Evolutionary conservation across 2,888 invertebrate species (phyloP).

Genomic region (Zaprionus bogoriensis): DNA sequence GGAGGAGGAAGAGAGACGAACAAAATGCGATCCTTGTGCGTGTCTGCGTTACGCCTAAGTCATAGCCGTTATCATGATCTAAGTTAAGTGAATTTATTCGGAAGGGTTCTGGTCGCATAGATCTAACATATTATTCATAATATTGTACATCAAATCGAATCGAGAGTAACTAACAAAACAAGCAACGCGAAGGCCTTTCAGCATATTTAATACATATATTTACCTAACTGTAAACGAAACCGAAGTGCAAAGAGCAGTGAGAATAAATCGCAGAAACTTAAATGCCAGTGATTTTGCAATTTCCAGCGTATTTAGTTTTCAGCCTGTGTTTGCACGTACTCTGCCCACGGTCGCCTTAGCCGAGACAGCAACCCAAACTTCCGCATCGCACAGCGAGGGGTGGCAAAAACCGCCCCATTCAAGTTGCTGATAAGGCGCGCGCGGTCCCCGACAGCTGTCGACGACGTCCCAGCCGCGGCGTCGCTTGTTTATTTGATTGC

Average conservation of each 20-base stretch:
- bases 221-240: conserved; percentile 19
- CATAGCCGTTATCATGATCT: conserved; percentile 19
- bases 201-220: conserved; percentile 5
- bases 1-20: conserved; percentile 4
- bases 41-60: conserved; percentile 33
- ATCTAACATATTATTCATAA: too few species aligned
- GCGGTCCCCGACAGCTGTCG: conserved; percentile 58
- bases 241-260: neutral
- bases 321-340: too few species aligned
- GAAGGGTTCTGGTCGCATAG: too few species aligned
- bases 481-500: conserved; percentile 53
- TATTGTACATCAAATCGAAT: too few species aligned
- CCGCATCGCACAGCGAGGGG: conserved; percentile 28
- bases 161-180: conserved; percentile 14
- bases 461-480: conserved; percentile 37
- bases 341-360: conserved; percentile 33
- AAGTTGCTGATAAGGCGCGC: conserved; percentile 56
- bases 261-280: neutral
- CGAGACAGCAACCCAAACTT: conserved; percentile 37
- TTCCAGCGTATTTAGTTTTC: neutral
- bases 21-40: conserved; percentile 22
- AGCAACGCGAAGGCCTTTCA: conserved; percentile 48
- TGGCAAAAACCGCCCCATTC: conserved; percentile 57
- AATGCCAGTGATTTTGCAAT: neutral
- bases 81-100: conserved; percentile 22